phyloP scores from a whole-genome alignment of 2,888 invertebrate genomes.

The Timema cristinae region DNA sequence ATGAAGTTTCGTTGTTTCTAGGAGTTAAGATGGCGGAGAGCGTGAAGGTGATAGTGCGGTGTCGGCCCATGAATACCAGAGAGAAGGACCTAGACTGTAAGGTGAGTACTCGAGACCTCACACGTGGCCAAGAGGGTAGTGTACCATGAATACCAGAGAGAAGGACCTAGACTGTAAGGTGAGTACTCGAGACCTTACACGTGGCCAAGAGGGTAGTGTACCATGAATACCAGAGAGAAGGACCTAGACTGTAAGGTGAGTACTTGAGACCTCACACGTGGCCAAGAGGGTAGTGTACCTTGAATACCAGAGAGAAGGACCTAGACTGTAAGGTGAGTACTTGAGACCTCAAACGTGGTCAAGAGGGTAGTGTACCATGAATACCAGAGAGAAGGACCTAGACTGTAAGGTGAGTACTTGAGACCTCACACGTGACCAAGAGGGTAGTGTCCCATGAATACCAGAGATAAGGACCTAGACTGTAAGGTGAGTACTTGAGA shows the following conservation, averaged over 20 bases:
- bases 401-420: too few relatives aligned
- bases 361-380: conserved; percentile 61
- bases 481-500: conserved; percentile 52
- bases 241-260: too few relatives aligned
- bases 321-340: conserved; percentile 59
- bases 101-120: too few relatives aligned
- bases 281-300: conserved; percentile 67
- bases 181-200: conserved; percentile 30
- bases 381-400: conserved; percentile 58
- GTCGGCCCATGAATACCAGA: conserved; percentile 78
- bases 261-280: too few relatives aligned
- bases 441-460: conserved; percentile 81
- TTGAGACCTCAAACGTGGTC: too few relatives aligned
- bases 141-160: conserved; percentile 79
- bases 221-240: conserved; percentile 73
- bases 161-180: conserved; percentile 62
- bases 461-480: conserved; percentile 63
- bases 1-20: too few relatives aligned
- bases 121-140: conserved; percentile 53
- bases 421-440: too few relatives aligned
- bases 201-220: conserved; percentile 45
- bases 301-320: conserved; percentile 70
- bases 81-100: conserved; percentile 48
- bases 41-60: conserved; percentile 79
- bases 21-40: conserved; percentile 36